A percentile compares a stretch with the other conserved stretches of the same genome.
Conservation (phyloP, 35 echinoderm and acorn worm genomes). For the Amphiura filiformis region DNA sequence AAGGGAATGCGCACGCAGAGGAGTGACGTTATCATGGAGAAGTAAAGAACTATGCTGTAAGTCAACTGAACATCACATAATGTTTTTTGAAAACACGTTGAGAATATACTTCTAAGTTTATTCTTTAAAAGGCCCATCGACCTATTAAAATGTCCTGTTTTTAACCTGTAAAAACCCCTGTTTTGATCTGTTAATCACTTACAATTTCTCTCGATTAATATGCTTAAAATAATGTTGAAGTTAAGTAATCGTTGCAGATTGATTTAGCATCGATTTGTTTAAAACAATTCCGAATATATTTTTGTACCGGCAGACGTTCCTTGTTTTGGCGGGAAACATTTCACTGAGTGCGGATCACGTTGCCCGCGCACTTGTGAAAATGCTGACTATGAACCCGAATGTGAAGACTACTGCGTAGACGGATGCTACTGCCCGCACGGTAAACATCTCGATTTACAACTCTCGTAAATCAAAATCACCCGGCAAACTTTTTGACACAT, state of each 20-base stretch:
- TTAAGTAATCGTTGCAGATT: too few species aligned
- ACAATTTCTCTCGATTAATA: too few species aligned
- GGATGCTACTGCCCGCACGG: conserved; percentile 36
- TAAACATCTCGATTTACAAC: too few species aligned
- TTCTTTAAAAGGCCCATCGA: background rate
- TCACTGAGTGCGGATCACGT: conserved; percentile 40
- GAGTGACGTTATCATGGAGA: conserved; percentile 25
- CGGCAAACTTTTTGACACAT: too few species aligned
- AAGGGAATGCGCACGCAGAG: conserved; percentile 13
- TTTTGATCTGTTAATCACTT: too few species aligned
- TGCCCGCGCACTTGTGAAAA: conserved; percentile 34
- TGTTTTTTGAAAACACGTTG: too few species aligned
- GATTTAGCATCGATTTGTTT: too few species aligned
- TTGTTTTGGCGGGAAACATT: conserved; percentile 7
- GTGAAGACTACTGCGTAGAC: conserved; percentile 32
- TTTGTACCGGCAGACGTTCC: background rate
- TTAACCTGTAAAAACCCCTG: too few species aligned
- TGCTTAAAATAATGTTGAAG: too few species aligned
- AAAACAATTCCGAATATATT: too few species aligned
- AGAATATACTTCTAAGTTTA: too few species aligned
- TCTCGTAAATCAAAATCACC: too few species aligned
- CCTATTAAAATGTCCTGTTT: background rate
- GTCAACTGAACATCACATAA: background rate
- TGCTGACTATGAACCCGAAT: conserved; percentile 25
- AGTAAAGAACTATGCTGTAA: conserved; percentile 38